Percentiles rank a stretch among this genome's conserved stretches.
Conservation (phyloP, 1,140 invertebrate species). For the Caenorhabditis elegans region WBcel235 BX284603.4:13487001-13487500, state of each 20-base stretch:
- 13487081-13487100: background rate
- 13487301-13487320: constrained; percentile 61
- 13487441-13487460: constrained; percentile 61
- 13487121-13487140: constrained; percentile 66
- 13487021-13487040: constrained; percentile 66
- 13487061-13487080: constrained; percentile 52
- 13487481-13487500: constrained; percentile 61
- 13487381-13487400: constrained; percentile 66
- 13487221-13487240: too few species aligned
- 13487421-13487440: constrained; percentile 62
- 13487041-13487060: constrained; percentile 64
- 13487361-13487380: constrained; percentile 63
- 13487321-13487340: constrained; percentile 66
- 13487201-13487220: background rate
- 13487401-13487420: constrained; percentile 66
- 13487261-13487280: too few species aligned
- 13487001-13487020: constrained; percentile 63
- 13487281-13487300: too few species aligned
- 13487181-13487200: too few species aligned
- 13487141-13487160: constrained; percentile 66
- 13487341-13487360: constrained; percentile 63
- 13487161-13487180: constrained; percentile 66
- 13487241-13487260: too few species aligned
- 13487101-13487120: constrained; percentile 63
- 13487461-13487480: constrained; percentile 64